Conservation (phyloP, 2,113 vertebrate genomes). For the Mirounga angustirostris region DNA sequence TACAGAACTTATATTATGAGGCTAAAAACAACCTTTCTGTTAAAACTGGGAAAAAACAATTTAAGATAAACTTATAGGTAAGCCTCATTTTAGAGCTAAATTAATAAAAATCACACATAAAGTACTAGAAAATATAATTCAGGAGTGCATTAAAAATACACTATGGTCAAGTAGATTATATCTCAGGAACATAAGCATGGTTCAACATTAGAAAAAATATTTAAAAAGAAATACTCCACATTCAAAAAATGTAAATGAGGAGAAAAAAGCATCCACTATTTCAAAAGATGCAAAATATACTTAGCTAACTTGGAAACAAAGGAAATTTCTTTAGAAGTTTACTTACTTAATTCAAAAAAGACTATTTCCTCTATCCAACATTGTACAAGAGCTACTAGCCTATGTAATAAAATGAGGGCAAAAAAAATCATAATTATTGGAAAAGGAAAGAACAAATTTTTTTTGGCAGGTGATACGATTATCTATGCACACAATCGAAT, state of each 20-base stretch:
- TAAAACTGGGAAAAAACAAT: not conserved
- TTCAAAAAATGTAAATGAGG: not conserved
- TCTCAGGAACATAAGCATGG: not conserved
- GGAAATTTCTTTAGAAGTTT: not conserved
- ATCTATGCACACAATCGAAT: not conserved
- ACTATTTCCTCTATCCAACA: not conserved
- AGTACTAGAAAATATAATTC: not conserved
- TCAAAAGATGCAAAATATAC: not conserved
- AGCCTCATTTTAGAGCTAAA: not conserved
- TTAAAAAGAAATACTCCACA: not conserved
- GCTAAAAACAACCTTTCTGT: not conserved
- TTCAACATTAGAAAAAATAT: not conserved
- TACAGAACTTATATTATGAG: not conserved
- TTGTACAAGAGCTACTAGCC: not conserved
- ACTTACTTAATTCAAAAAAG: not conserved
- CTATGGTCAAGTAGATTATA: not conserved
- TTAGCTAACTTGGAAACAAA: not conserved
- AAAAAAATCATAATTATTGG: not conserved
- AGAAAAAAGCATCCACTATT: not conserved
- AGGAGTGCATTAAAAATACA: not conserved
- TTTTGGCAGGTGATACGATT: not conserved
- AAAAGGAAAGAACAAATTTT: not conserved
- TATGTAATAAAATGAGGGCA: not conserved
- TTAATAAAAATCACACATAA: not conserved
- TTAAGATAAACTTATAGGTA: not conserved